Evolutionary conservation across 2,888 invertebrate genomes (phyloP).

Genomic region (Diadromus collaris): DNA sequence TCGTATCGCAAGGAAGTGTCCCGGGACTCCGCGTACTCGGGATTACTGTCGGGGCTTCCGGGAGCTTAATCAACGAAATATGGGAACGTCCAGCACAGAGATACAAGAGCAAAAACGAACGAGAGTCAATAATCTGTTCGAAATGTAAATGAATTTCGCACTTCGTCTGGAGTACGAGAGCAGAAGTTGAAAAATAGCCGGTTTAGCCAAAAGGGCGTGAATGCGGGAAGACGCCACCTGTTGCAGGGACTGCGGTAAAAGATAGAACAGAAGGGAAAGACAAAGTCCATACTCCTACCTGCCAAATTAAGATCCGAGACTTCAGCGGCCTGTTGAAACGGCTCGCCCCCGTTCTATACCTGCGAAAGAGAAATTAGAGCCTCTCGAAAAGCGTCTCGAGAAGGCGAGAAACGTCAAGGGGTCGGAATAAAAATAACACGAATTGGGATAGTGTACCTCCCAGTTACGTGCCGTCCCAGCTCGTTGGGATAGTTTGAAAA

Average conservation of each 20-base stretch:
- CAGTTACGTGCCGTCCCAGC: conserved; percentile 8
- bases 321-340: conserved; percentile 17
- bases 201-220: conserved; percentile 52
- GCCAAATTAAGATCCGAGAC: conserved; percentile 52
- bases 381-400: conserved; percentile 37
- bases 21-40: no score
- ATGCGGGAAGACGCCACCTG: conserved; percentile 50
- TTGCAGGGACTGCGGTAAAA: conserved; percentile 16
- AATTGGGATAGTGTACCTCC: conserved; percentile 9
- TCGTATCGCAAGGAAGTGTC: no score
- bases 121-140: not conserved
- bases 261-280: conserved; percentile 21
- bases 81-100: not conserved
- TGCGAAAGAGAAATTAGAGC: conserved; percentile 49
- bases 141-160: conserved; percentile 37
- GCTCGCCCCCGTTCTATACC: conserved; percentile 34
- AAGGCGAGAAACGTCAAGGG: conserved; percentile 52
- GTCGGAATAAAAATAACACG: conserved; percentile 58
- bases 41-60: not conserved
- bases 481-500: conserved; percentile 21
- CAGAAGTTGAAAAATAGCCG: conserved; percentile 35
- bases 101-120: not conserved
- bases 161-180: conserved; percentile 23
- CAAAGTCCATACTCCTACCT: conserved; percentile 44
- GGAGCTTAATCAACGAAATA: not conserved